Base-by-base conservation (phyloP, 37 sponge, comb jelly and placozoan species). In the Eunapius fragilis region DNA sequence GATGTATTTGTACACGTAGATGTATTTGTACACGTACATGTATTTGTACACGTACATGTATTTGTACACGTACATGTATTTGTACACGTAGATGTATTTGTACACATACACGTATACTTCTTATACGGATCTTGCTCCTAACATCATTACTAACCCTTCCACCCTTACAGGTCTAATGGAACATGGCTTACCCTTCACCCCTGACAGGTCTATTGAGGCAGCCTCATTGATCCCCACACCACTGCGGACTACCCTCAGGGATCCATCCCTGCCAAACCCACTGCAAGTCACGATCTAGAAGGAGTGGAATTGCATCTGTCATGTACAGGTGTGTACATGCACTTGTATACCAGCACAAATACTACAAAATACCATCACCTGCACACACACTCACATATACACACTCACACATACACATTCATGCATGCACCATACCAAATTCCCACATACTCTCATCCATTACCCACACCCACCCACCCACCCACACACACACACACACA, bases 171-270 rank as follows among this genome's bases (percentile, higher is more conserved):
- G 14, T 33, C 74, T 6, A 58, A 58, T 11, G 17, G 14, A 17
- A 17, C 24, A 70, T 17, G 7, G 0, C 76, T 13, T 12, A 87
- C 94, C 90, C 74, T 87, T 90, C 22, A 95, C 85, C 17, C 95
- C 94, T 28, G 78, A 58, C 25, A 94, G 86, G 67, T 98, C 98
- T 1, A 92, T 89, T 58, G 93, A 89, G 19, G 96, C 96, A 19
- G 75, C 69, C 71, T 96, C 94, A 69, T 96, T 92, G 70, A 98
- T 95, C 11, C 98, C 98, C 38, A 98, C 92, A 5, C 98, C 98
- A 91, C 90, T 96, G 19, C 93, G 78, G 25, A 98, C 75, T 13
- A 98, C 75, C 35, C 96, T 81, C 32, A 98, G 86, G 35, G 96
- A 91, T 0, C 96, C 98, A 70, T 92, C 91, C 69, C 85, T 91